Conservation (phyloP, 2,113 vertebrate species). For the Gopherus evgoodei region DNA sequence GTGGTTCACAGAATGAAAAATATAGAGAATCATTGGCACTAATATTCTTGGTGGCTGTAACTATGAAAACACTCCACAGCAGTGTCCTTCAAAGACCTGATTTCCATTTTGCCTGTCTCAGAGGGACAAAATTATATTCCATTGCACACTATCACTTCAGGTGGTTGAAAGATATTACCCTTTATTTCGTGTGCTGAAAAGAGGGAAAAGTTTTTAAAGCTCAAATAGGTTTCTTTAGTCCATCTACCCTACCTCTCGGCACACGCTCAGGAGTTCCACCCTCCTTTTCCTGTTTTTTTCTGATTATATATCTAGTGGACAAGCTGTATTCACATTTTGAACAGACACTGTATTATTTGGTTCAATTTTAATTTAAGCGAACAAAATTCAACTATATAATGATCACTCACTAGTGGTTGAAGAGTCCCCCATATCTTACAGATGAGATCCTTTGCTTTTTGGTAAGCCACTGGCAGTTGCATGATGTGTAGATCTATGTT, state of each 20-base stretch:
- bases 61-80: neutral
- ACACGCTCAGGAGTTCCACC: neutral
- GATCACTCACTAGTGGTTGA: constrained; percentile 81
- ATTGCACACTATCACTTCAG: neutral
- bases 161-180: neutral
- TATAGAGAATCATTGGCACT: no score
- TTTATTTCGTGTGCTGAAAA: neutral
- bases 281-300: neutral
- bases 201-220: neutral
- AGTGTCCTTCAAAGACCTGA: neutral
- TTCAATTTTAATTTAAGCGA: neutral
- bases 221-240: neutral
- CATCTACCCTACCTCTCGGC: neutral
- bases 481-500: constrained; percentile 65
- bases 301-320: neutral
- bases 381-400: neutral
- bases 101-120: neutral
- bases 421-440: constrained; percentile 83
- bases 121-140: neutral
- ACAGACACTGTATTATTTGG: neutral
- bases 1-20: no score
- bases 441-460: constrained; percentile 77
- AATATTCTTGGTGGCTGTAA: no score
- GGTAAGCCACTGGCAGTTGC: constrained; percentile 86
- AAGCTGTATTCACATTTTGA: neutral